Conservation (phyloP, 2,888 invertebrate species). For the Anagyrus pseudococci region DNA sequence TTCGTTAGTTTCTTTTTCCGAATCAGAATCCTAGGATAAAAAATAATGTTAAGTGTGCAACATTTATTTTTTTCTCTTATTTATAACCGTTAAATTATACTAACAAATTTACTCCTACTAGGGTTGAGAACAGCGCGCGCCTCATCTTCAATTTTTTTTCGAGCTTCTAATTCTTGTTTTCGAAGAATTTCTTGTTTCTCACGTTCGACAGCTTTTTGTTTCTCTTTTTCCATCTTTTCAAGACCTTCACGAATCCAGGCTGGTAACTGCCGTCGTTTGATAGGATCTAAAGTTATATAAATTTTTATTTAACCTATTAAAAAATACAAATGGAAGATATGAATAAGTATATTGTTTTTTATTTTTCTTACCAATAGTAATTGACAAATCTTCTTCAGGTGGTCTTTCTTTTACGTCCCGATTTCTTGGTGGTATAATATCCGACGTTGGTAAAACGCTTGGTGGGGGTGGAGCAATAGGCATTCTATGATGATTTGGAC, state of each 20-base stretch:
- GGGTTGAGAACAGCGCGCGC: conserved; percentile 62
- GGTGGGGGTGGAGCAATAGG: conserved; percentile 51
- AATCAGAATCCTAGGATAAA: conserved; percentile 60
- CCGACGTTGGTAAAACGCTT: conserved; percentile 41
- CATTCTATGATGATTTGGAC: conserved; percentile 49
- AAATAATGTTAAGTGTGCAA: background rate
- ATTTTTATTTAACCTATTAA: too few relatives aligned
- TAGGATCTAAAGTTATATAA: conserved; percentile 86
- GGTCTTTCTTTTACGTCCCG: conserved; percentile 57
- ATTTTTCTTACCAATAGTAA: conserved; percentile 51
- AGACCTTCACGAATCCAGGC: conserved; percentile 97
- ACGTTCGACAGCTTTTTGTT: conserved; percentile 83
- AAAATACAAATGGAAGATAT: background rate
- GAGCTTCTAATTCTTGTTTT: conserved; percentile 67
- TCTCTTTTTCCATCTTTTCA: conserved; percentile 97
- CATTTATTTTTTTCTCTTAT: background rate
- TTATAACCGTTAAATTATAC: conserved; percentile 43
- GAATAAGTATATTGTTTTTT: background rate
- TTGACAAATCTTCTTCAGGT: conserved; percentile 57
- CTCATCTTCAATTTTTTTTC: conserved; percentile 66
- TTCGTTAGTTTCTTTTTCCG: conserved; percentile 59
- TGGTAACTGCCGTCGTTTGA: conserved; percentile 89
- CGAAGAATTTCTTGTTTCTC: conserved; percentile 73
- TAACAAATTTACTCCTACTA: conserved; percentile 68
- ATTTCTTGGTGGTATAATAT: conserved; percentile 35